Conservation (phyloP, 2,888 invertebrate genomes). For the Steinernema hermaphroditum region DNA sequence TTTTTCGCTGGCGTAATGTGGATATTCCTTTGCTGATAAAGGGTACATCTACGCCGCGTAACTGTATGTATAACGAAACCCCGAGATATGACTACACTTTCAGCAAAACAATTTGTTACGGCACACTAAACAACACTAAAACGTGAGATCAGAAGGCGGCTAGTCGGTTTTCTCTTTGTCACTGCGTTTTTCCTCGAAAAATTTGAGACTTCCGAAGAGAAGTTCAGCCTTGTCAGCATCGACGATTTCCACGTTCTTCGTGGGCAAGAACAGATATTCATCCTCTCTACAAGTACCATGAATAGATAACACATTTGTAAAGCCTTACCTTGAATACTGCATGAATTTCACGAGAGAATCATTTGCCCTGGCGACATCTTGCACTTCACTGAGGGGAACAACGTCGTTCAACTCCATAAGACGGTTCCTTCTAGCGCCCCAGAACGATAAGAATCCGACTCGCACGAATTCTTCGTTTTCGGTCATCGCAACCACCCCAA, state of each 20-base stretch:
- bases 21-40: no score
- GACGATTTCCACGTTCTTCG: constrained; percentile 43
- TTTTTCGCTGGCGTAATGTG: no score
- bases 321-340: constrained; percentile 13
- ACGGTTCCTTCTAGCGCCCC: constrained; percentile 39
- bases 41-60: no score
- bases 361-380: background rate
- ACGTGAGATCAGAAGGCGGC: background rate
- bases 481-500: constrained; percentile 57
- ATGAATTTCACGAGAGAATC: constrained; percentile 14
- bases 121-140: no score
- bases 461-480: constrained; percentile 46
- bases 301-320: background rate
- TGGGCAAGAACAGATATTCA: constrained; percentile 42
- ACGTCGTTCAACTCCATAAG: constrained; percentile 34
- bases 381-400: constrained; percentile 36
- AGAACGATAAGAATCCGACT: constrained; percentile 49
- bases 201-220: constrained; percentile 43
- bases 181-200: constrained; percentile 32
- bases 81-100: no score
- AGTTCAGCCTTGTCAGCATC: constrained; percentile 44
- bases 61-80: no score
- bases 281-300: constrained; percentile 32
- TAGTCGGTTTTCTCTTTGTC: constrained; percentile 21
- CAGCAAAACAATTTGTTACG: background rate